Evolutionary conservation across 92 coral and sea anemone genomes (phyloP), one percentile per base, ranked within the genome.

Genomic region (Actinostola sp.): DNA sequence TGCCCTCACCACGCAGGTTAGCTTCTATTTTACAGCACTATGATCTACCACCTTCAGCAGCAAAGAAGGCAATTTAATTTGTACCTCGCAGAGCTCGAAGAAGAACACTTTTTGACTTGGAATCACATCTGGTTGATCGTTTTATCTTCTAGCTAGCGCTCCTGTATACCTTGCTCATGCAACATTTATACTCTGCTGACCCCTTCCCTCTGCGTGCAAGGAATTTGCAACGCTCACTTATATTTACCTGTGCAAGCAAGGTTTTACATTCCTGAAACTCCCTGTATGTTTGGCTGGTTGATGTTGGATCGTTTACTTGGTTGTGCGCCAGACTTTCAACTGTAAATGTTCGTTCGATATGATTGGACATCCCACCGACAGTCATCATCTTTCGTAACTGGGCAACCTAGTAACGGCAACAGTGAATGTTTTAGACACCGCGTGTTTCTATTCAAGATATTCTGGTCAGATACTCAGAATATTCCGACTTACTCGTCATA

Each of bases 291-390:
- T 51, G 42, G 30, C 61, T 68, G 62, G 50, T 33, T 23, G 35
- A 1, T 51, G 74, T 68, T 1, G 74, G 51, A 32, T 31, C 14
- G 0, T 57, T n/a, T n/a, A n/a, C 36, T 10, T 27, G 63, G 26
- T 73, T 67, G n/a, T 36, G 39, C 0, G 79, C 76, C 14, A 70
- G 63, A 11, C 60, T 70, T 31, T 60, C 52, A 5, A 86, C 61
- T 2, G 89, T 88, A 36, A 83, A 91, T 14, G 90, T 89, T 54
- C 90, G 84, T 23, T 86, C 76, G 34, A 87, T 63, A 42, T 61
- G 71, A 57, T 84, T 78, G 15, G 64, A 17, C 17, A 77, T 77
- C 8, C 80, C 91, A 1, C 92, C 89, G 10, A 82, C 83, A 29
- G 75, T 60, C 66, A 71, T 60, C 13, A 60, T 35, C 33, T 70